phyloP scores from a whole-genome alignment of 2,888 invertebrate species.

The Cylindroiulus punctatus region DNA sequence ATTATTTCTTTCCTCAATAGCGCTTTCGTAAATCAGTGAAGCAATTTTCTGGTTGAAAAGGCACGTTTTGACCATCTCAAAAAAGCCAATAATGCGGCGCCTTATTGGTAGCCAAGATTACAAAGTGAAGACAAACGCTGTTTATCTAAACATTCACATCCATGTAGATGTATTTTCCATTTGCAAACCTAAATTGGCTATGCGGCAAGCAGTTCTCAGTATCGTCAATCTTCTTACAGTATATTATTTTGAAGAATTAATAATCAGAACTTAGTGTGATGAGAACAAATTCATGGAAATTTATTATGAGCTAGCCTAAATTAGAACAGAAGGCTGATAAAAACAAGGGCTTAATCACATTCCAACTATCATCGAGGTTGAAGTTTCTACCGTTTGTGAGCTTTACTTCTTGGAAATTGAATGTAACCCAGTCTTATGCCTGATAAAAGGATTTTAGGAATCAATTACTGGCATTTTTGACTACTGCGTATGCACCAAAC shows the following conservation, averaged over 20 bases:
- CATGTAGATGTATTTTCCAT: background rate
- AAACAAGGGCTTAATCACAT: background rate
- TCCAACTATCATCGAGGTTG: background rate
- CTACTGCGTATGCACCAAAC: no score
- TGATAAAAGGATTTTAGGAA: background rate
- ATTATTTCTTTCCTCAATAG: background rate
- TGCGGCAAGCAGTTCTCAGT: background rate
- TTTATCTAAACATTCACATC: background rate
- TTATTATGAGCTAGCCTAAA: background rate
- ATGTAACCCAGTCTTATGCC: background rate
- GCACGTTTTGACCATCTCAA: background rate
- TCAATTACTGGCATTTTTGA: background rate
- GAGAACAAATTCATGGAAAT: background rate
- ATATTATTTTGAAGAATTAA: background rate
- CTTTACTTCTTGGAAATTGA: background rate
- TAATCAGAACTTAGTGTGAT: background rate
- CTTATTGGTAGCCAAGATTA: background rate
- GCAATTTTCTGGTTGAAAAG: background rate
- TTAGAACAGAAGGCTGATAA: background rate
- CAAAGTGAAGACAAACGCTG: background rate
- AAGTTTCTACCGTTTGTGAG: background rate
- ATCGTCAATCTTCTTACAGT: background rate
- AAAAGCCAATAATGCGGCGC: background rate
- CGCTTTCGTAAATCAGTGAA: constrained; percentile 5
- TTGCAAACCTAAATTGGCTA: background rate